These are phyloP conservation scores for Exocentrus adspersus DNA, from an alignment of 2,888 invertebrate species.

Conservation along the genomic window DNA sequence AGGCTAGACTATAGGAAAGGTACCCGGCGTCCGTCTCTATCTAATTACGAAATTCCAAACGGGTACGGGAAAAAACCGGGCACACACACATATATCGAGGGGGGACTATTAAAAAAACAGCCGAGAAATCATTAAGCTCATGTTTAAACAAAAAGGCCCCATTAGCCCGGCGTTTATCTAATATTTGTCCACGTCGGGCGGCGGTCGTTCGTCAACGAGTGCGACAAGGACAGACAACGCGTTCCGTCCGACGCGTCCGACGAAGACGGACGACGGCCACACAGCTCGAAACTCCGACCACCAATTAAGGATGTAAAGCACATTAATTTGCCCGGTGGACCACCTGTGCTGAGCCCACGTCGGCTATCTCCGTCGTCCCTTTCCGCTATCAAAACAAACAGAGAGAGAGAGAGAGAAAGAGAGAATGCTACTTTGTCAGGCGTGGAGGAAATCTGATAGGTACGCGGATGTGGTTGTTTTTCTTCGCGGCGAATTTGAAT, in stretches of 20 bases:
- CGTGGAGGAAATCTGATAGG: no score
- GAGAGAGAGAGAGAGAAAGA: no score
- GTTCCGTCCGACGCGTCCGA: constrained; percentile 39
- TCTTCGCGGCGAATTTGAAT: no score
- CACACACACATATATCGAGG: constrained; percentile 8
- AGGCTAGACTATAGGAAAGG: not conserved
- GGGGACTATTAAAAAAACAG: constrained; percentile 50
- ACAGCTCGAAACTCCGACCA: constrained; percentile 61
- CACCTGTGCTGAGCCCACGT: constrained; percentile 57
- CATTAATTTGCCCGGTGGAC: constrained; percentile 65
- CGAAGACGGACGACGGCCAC: constrained; percentile 57
- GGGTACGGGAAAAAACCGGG: not conserved
- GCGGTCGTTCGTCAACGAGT: constrained; percentile 55
- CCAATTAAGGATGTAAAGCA: constrained; percentile 65
- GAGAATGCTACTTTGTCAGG: no score
- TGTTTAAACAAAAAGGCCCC: constrained; percentile 62
- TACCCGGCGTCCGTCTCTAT: not conserved
- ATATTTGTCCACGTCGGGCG: constrained; percentile 63
- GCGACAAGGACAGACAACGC: constrained; percentile 45
- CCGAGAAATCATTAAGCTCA: constrained; percentile 59
- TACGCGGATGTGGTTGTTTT: no score
- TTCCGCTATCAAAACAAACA: no score
- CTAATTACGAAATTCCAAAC: constrained; percentile 18
- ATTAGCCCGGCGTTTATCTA: constrained; percentile 63
- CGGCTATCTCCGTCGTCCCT: constrained; percentile 28